phyloP scores from a whole-genome alignment of 2,797 vertebrate species.

The Cheirogaleus major region DNA sequence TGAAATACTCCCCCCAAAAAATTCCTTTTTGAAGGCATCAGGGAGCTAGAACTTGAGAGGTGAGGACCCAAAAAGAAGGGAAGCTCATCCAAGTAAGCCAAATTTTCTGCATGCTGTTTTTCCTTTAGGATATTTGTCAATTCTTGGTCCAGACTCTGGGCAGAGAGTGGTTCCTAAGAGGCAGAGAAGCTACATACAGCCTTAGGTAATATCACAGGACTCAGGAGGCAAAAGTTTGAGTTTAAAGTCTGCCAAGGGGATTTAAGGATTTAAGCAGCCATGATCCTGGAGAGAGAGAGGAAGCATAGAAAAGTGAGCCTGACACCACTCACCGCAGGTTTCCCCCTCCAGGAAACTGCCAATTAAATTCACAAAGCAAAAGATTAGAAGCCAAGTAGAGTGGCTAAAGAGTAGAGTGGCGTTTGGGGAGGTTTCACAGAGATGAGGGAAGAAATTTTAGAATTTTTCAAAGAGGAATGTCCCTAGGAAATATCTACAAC shows the following conservation, averaged over 20 bases:
- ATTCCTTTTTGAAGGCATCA: neutral
- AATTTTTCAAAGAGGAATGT: neutral
- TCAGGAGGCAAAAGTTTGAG: neutral
- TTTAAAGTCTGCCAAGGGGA: neutral
- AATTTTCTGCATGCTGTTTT: neutral
- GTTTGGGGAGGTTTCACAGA: neutral
- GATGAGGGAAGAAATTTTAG: neutral
- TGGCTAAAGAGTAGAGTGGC: neutral
- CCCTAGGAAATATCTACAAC: neutral
- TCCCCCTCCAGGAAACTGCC: neutral
- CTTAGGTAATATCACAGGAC: neutral
- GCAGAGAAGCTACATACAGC: neutral
- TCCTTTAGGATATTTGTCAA: neutral
- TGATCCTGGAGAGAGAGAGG: neutral
- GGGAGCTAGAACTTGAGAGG: neutral
- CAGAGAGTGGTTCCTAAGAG: neutral
- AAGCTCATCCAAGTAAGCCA: neutral
- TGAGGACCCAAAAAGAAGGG: neutral
- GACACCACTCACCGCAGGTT: neutral
- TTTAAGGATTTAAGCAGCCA: neutral
- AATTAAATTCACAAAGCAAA: neutral
- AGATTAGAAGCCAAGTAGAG: neutral
- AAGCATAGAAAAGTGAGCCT: neutral
- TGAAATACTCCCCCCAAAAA: neutral
- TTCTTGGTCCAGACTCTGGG: neutral